phyloP scores from a whole-genome alignment of 53 echinoderm and acorn worm genomes.

The Henricia sp. region DNA sequence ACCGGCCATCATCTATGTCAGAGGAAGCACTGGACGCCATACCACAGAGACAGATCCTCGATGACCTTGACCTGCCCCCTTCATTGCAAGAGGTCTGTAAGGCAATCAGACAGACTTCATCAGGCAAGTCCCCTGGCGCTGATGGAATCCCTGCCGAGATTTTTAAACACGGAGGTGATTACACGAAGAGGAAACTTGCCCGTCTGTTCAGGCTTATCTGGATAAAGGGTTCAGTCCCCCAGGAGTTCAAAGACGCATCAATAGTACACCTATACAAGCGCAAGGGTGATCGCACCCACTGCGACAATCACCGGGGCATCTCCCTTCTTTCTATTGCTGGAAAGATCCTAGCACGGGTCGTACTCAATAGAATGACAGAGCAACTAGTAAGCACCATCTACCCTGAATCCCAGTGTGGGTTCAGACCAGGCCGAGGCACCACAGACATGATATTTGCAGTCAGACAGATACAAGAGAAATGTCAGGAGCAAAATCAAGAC shows the following conservation, averaged over 20 bases:
- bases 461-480: constrained; percentile 35
- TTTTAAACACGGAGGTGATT: neutral
- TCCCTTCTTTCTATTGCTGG: constrained; percentile 37
- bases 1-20: constrained; percentile 27
- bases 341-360: neutral
- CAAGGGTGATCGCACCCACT: constrained; percentile 8
- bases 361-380: neutral
- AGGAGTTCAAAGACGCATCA: constrained; percentile 18
- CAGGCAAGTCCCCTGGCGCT: constrained; percentile 30
- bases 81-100: neutral
- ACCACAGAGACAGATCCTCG: neutral
- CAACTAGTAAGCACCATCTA: constrained; percentile 4
- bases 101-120: neutral
- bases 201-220: neutral
- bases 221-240: neutral
- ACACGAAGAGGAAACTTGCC: neutral
- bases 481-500: neutral
- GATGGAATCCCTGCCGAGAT: constrained; percentile 21
- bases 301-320: constrained; percentile 40
- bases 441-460: constrained; percentile 22
- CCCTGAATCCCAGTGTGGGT: constrained; percentile 35
- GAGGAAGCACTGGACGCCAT: neutral
- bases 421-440: neutral
- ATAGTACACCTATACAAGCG: constrained; percentile 18
- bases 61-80: neutral